Conservation (phyloP, 2,797 vertebrate species). For the Leuciscus waleckii region DNA sequence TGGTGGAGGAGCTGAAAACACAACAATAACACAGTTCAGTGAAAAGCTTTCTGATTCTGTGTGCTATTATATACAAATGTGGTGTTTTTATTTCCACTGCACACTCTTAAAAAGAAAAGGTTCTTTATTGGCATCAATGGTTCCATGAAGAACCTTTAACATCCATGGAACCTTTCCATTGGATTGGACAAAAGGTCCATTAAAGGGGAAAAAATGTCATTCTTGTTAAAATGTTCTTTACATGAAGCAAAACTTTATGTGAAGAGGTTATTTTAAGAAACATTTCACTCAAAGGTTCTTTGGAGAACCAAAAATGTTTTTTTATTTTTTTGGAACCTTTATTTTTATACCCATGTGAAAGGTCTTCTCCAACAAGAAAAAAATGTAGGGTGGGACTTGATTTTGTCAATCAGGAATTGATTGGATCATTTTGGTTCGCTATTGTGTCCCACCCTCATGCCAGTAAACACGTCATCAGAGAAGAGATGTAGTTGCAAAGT, state of each 20-base stretch:
- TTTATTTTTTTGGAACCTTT: no score
- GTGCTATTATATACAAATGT: neutral
- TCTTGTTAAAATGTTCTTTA: no score
- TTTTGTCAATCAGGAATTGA: neutral
- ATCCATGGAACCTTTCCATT: neutral
- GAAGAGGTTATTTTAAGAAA: neutral
- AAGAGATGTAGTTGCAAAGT: neutral
- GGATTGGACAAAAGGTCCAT: neutral
- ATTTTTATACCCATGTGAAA: neutral
- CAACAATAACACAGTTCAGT: constrained; percentile 33
- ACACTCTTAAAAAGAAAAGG: neutral
- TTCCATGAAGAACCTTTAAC: neutral
- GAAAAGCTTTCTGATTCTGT: neutral
- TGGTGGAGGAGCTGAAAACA: constrained; percentile 84
- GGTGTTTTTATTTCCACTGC: neutral
- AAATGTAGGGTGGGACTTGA: neutral
- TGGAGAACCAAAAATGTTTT: no score
- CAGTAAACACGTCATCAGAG: neutral
- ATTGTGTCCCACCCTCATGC: neutral
- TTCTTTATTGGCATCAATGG: neutral
- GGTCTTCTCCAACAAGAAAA: neutral
- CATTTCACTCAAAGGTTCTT: neutral
- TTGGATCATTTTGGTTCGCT: neutral
- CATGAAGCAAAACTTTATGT: no score
- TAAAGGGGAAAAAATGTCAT: neutral